A percentile compares a stretch with the other conserved stretches of the same genome.
Evolutionary conservation across 2,797 vertebrate species (phyloP).

Genomic region (Cirrhinus molitorella): DNA sequence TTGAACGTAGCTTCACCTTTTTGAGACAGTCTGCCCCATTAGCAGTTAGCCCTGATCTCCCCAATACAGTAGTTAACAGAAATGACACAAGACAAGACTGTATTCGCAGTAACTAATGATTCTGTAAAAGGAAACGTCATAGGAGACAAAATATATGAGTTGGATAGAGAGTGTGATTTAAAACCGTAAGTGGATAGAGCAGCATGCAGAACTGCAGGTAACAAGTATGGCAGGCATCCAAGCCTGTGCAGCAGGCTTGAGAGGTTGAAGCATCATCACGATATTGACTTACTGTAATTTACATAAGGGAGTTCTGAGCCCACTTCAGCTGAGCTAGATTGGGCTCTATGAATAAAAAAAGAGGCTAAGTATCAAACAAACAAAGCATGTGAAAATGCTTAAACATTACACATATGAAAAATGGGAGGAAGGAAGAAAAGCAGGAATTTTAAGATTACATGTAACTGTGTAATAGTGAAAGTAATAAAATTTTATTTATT

Average conservation of each 20-base stretch:
- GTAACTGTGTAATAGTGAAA: background rate
- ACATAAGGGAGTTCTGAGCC: conserved; percentile 68
- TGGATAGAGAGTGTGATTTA: background rate
- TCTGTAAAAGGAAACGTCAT: background rate
- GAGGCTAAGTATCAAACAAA: conserved; percentile 69
- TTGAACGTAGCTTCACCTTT: background rate
- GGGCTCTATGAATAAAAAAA: conserved; percentile 75
- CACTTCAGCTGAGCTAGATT: conserved; percentile 68
- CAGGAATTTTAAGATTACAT: background rate
- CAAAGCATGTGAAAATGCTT: conserved; percentile 44
- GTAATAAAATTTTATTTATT: background rate
- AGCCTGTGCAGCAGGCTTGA: conserved; percentile 61
- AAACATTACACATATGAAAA: conserved; percentile 5
- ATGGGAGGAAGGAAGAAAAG: background rate
- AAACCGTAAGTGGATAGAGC: conserved; percentile 38
- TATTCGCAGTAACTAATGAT: conserved; percentile 2
- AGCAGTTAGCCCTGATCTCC: background rate
- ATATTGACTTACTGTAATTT: conserved; percentile 75
- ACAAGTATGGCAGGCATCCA: conserved; percentile 70
- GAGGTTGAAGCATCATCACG: conserved; percentile 68
- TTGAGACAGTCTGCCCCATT: background rate
- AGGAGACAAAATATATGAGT: background rate
- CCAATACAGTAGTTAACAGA: background rate
- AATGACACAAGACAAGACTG: background rate
- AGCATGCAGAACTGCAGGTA: conserved; percentile 63